Evolutionary conservation across 2,797 vertebrate genomes (phyloP).

Genomic region (Gymnocypris eckloni): DNA sequence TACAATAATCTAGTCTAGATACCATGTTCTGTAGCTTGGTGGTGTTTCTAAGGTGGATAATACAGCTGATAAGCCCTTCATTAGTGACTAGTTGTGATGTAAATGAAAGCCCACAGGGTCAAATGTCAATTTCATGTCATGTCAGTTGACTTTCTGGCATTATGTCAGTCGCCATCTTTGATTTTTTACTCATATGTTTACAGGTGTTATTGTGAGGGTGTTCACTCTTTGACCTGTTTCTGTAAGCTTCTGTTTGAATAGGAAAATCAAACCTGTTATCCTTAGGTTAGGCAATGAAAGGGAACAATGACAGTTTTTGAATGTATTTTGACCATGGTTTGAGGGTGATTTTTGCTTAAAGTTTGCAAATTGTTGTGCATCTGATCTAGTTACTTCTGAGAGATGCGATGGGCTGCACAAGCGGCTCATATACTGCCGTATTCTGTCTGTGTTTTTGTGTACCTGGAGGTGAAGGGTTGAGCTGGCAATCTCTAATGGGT

Average conservation of each 20-base stretch:
- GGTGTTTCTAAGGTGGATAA: neutral
- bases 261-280: neutral
- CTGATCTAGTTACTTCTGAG: neutral
- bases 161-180: neutral
- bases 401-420: slow-evolving; percentile 3
- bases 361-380: neutral
- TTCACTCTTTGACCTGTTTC: neutral
- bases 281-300: neutral
- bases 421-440: neutral
- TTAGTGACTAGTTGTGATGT: neutral
- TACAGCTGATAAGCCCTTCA: neutral
- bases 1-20: neutral
- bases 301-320: neutral
- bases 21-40: neutral
- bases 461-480: slow-evolving; percentile 40
- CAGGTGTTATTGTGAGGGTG: neutral
- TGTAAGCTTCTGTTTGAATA: neutral
- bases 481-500: slow-evolving; percentile 51
- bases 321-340: neutral
- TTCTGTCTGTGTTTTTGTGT: slow-evolving; percentile 33
- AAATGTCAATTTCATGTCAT: neutral
- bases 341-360: neutral
- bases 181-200: neutral
- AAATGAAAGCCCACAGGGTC: neutral
- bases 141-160: neutral